Evolutionary conservation across 1,140 invertebrate species (phyloP).

Genomic region (Paraescarpia echinospica): DNA sequence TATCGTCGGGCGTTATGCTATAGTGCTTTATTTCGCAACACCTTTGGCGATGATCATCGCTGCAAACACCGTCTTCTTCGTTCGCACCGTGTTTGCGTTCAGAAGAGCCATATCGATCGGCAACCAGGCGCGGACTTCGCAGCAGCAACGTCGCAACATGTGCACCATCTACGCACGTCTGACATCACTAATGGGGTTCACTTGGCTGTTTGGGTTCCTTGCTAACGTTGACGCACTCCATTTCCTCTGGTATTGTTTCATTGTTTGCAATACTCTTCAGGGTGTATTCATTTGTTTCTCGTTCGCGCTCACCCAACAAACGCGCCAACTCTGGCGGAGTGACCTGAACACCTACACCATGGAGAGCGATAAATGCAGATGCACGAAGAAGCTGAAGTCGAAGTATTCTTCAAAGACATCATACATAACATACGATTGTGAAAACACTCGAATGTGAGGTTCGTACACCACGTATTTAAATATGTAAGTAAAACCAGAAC

Average conservation of each 20-base stretch:
- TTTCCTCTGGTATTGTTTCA: not conserved
- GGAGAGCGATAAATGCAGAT: not conserved
- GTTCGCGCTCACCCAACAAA: not conserved
- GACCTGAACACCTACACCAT: not conserved
- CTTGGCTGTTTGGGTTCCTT: conserved; percentile 57
- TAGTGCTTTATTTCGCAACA: conserved; percentile 53
- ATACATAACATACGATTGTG: not conserved
- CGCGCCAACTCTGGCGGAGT: not conserved
- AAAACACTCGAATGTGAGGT: not conserved
- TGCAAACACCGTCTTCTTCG: conserved; percentile 52
- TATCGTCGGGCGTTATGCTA: conserved; percentile 35
- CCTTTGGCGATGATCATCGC: conserved; percentile 55
- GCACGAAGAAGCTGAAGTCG: not conserved
- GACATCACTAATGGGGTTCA: conserved; percentile 58
- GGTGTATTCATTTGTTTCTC: conserved; percentile 7
- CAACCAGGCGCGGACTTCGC: conserved; percentile 35
- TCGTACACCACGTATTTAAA: not conserved
- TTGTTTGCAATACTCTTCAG: conserved; percentile 12
- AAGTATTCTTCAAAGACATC: not conserved
- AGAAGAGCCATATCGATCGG: conserved; percentile 50
- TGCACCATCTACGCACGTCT: conserved; percentile 60
- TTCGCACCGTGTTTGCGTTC: conserved; percentile 61
- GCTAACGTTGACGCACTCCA: not conserved
- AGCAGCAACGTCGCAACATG: conserved; percentile 29
- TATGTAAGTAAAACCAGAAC: no score